Evolutionary conservation across 1,140 invertebrate genomes (phyloP).

Genomic region (Euwallacea similis): DNA sequence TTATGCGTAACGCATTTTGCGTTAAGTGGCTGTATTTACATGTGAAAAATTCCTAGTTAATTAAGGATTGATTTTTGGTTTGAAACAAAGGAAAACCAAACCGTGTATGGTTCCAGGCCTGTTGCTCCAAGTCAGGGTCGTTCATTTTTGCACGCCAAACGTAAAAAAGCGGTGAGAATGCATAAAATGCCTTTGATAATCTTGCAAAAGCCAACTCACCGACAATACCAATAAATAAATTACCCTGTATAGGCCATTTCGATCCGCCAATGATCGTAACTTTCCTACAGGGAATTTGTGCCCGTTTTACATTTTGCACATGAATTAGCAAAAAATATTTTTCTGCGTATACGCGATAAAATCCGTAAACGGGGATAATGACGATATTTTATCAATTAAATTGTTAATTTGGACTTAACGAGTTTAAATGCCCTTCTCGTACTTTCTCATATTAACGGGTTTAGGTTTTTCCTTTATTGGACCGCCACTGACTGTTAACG

Average conservation of each 20-base stretch:
- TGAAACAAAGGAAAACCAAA: too few species aligned
- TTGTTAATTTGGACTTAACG: slow-evolving; percentile 19
- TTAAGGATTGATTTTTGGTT: too few species aligned
- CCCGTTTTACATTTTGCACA: slow-evolving; percentile 31
- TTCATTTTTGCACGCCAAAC: slow-evolving; percentile 14
- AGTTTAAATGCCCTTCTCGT: slow-evolving; percentile 5
- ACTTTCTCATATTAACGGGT: too few species aligned
- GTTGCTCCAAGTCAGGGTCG: slow-evolving; percentile 5
- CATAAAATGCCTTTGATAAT: slow-evolving; percentile 40
- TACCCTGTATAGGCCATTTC: slow-evolving; percentile 34
- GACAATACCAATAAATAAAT: slow-evolving; percentile 40
- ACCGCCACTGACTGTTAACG: not conserved
- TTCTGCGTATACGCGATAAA: slow-evolving; percentile 16
- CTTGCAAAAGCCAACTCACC: slow-evolving; percentile 36
- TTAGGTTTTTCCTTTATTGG: not conserved
- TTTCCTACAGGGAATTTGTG: slow-evolving; percentile 36
- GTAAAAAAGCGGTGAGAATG: slow-evolving; percentile 35
- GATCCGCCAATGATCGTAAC: slow-evolving; percentile 34
- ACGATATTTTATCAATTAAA: slow-evolving; percentile 31
- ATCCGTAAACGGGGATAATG: slow-evolving; percentile 18
- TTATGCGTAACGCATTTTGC: not conserved
- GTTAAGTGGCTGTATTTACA: too few species aligned
- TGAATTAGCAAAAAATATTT: slow-evolving; percentile 23
- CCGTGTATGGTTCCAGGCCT: not conserved
- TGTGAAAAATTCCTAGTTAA: too few species aligned